phyloP scores from a whole-genome alignment of 2,113 vertebrate species.

The Aspiorhynchus laticeps region DNA sequence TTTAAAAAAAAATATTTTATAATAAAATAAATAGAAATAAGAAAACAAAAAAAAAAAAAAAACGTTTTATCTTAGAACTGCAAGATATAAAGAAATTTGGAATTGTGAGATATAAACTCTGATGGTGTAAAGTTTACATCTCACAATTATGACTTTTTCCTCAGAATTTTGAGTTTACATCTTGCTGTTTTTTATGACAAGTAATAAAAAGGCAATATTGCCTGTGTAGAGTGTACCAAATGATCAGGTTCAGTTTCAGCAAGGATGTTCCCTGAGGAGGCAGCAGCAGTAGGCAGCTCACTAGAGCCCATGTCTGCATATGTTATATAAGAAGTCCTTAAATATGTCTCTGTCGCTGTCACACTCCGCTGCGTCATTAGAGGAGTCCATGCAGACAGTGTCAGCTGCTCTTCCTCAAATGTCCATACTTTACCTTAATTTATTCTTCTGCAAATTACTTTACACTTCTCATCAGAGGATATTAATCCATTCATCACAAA shows the following conservation, averaged over 20 bases:
- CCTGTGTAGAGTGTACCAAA: background rate
- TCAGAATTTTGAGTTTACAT: no score
- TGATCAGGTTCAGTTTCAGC: background rate
- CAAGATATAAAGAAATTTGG: no score
- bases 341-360: background rate
- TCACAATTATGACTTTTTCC: no score
- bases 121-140: no score
- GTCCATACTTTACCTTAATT: constrained; percentile 48
- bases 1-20: no score
- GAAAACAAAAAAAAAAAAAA: no score
- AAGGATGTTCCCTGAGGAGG: background rate
- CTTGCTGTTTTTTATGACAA: no score
- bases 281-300: background rate
- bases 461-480: constrained; percentile 57
- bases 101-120: no score
- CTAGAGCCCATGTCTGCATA: background rate
- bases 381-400: constrained; percentile 33
- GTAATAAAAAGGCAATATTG: no score
- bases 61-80: no score
- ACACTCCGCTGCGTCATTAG: background rate
- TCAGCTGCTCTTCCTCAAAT: constrained; percentile 27
- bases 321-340: background rate
- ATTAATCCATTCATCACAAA: constrained; percentile 60
- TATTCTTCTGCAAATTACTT: constrained; percentile 62
- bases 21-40: no score